Percentiles rank a stretch among this genome's conserved stretches.
phyloP scores from a whole-genome alignment of 2,797 vertebrate species.

The Netta rufina region DNA sequence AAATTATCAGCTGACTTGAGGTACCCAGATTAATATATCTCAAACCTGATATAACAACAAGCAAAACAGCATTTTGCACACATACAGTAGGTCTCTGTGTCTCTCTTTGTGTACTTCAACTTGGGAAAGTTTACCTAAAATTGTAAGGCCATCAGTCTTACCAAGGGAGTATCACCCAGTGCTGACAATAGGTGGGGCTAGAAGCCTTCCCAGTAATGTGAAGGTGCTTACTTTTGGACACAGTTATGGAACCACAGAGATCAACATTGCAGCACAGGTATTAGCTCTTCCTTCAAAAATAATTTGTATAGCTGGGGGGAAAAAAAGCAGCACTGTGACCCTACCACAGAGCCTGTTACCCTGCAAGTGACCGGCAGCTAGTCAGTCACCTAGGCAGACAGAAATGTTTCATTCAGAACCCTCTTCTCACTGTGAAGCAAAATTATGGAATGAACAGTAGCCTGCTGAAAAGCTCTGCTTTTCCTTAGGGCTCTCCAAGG shows the following conservation, averaged over 20 bases:
- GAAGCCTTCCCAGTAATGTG: not conserved
- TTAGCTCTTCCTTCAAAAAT: not conserved
- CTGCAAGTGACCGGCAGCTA: not conserved
- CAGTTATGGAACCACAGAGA: not conserved
- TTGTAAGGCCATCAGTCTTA: not conserved
- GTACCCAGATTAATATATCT: not conserved
- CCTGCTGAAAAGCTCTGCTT: not conserved
- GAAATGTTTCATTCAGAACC: not conserved
- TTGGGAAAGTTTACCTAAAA: not conserved
- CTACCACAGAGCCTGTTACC: not conserved
- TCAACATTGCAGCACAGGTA: not conserved
- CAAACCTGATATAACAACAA: not conserved
- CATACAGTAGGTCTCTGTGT: not conserved
- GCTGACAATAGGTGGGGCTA: slow-evolving; percentile 29
- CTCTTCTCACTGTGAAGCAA: not conserved
- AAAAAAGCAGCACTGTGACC: not conserved
- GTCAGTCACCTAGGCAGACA: not conserved
- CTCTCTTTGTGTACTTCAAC: not conserved
- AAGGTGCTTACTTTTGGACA: not conserved
- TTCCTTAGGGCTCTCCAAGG: not conserved
- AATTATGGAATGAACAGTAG: not conserved
- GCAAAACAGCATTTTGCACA: not conserved
- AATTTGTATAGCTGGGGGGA: not conserved
- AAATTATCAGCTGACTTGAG: not conserved
- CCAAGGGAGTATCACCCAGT: not conserved